Percentiles rank a stretch among this genome's conserved stretches.
phyloP scores from a whole-genome alignment of 1,140 invertebrate species.

The Ceratina japonica region DNA sequence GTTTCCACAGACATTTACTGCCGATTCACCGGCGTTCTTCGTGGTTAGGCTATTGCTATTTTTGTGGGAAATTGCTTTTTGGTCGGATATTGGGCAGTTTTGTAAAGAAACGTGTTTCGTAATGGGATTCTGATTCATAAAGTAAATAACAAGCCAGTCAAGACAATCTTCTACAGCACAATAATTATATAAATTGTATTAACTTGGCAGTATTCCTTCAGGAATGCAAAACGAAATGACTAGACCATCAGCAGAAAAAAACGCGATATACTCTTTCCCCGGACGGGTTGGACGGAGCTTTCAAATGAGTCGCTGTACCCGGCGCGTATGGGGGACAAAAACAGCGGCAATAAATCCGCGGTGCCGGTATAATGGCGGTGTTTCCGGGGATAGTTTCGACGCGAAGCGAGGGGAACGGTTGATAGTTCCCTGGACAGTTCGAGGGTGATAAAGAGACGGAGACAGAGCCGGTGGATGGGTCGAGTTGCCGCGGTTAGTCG shows the following conservation, averaged over 20 bases:
- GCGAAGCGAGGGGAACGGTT: not conserved
- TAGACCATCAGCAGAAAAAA: constrained; percentile 4
- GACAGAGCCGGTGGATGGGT: not conserved
- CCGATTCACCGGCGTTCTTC: not conserved
- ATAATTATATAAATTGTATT: no score
- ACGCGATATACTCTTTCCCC: not conserved
- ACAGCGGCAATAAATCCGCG: constrained; percentile 63
- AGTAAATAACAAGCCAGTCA: no score
- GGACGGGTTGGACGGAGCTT: constrained; percentile 55
- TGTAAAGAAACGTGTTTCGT: no score
- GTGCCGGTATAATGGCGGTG: constrained; percentile 50
- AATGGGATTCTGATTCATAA: no score
- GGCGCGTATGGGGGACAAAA: constrained; percentile 52
- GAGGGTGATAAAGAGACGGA: constrained; percentile 34
- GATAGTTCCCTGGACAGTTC: constrained; percentile 39
- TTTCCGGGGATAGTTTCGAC: constrained; percentile 32
- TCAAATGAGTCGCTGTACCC: constrained; percentile 59
- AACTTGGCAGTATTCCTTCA: no score
- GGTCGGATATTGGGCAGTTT: no score
- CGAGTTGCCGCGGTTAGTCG: not conserved
- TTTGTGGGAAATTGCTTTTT: no score
- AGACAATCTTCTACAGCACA: no score
- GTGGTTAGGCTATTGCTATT: not conserved
- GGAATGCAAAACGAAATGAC: not conserved
- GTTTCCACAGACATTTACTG: not conserved